phyloP scores from a whole-genome alignment of 2,113 vertebrate species.

The Lates calcarifer region DNA sequence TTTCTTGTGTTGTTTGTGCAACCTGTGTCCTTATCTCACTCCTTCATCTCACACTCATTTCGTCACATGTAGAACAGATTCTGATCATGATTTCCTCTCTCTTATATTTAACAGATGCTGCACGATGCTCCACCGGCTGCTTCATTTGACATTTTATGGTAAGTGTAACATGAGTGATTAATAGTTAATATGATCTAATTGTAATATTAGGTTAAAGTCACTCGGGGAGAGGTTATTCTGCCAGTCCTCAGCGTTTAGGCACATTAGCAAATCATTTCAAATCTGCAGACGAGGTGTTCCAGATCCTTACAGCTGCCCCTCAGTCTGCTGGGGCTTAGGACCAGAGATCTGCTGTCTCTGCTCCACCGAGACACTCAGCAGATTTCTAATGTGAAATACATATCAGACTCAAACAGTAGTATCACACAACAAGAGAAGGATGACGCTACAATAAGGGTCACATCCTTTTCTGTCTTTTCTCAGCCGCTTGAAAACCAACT shows the following conservation, averaged over 20 bases:
- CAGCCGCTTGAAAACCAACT: neutral
- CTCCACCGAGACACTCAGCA: neutral
- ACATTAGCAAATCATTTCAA: constrained; percentile 50
- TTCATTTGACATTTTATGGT: neutral
- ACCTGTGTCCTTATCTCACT: no score
- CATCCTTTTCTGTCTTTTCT: neutral
- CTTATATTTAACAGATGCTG: no score
- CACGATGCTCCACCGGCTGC: no score
- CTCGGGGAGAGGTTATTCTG: neutral
- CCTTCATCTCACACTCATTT: no score
- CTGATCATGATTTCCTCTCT: no score
- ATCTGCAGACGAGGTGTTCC: constrained; percentile 35
- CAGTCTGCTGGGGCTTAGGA: constrained; percentile 57
- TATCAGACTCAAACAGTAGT: neutral
- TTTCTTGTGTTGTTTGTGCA: no score
- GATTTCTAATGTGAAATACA: constrained; percentile 10
- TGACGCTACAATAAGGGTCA: no score
- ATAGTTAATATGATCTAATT: neutral
- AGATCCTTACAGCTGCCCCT: constrained; percentile 14
- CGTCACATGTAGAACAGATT: no score
- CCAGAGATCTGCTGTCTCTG: neutral
- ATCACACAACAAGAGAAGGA: neutral
- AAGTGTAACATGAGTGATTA: neutral
- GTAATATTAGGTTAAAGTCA: neutral
- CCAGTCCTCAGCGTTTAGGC: neutral